Percentiles rank a stretch among this genome's conserved stretches.
phyloP scores from a whole-genome alignment of 2,888 invertebrate genomes.

The Tetragnatha montana region DNA sequence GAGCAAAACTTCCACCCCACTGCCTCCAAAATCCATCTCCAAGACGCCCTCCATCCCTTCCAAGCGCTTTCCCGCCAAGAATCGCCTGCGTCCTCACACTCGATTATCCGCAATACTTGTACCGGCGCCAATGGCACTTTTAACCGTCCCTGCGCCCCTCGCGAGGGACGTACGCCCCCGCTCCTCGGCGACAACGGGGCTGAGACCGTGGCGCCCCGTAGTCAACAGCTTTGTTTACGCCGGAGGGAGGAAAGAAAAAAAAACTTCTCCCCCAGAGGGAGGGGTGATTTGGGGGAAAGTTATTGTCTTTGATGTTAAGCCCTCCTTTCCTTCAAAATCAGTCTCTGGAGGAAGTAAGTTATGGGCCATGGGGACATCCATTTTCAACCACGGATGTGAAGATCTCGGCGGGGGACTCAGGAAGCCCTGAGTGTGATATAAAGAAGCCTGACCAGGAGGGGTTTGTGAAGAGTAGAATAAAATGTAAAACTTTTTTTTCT shows the following conservation, averaged over 20 bases:
- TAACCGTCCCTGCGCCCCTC: constrained; percentile 59
- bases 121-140: constrained; percentile 59
- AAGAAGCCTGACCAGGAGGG: too few species aligned
- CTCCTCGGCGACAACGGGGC: constrained; percentile 53
- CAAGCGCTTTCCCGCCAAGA: constrained; percentile 42
- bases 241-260: constrained; percentile 17
- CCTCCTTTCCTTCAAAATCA: constrained; percentile 57
- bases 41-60: neutral
- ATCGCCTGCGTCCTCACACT: constrained; percentile 14
- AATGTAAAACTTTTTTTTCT: too few species aligned
- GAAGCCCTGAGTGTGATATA: too few species aligned
- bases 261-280: constrained; percentile 17
- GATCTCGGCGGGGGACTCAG: too few species aligned
- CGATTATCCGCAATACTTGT: constrained; percentile 62
- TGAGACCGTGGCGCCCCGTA: constrained; percentile 62
- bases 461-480: too few species aligned
- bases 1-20: too few species aligned
- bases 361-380: constrained; percentile 11
- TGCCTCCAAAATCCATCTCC: too few species aligned
- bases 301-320: constrained; percentile 63
- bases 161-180: constrained; percentile 7
- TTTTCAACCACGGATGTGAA: constrained; percentile 23
- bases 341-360: constrained; percentile 22
- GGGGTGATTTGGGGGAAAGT: constrained; percentile 60
- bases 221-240: constrained; percentile 68